A percentile compares a stretch with the other conserved stretches of the same genome.
Evolutionary conservation across 2,113 vertebrate species (phyloP).

Genomic region (Brachionichthys hirsutus): DNA sequence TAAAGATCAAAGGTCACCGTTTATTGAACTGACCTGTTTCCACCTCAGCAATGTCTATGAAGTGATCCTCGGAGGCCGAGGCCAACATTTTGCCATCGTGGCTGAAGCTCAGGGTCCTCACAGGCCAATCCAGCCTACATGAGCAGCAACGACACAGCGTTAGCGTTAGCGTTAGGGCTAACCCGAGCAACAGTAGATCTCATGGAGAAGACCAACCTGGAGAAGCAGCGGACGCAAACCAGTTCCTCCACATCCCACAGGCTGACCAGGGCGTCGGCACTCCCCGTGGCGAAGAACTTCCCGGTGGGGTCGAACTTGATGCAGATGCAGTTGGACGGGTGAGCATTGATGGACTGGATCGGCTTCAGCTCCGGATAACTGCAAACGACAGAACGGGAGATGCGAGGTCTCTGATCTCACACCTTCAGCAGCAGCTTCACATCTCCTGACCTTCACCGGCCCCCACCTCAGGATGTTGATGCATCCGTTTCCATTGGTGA

Average conservation of each 20-base stretch:
- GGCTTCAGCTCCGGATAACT: conserved; percentile 98
- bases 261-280: conserved; percentile 94
- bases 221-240: conserved; percentile 97
- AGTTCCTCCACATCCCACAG: conserved; percentile 97
- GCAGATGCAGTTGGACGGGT: conserved; percentile 98
- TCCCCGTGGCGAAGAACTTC: conserved; percentile 96
- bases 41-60: conserved; percentile 97
- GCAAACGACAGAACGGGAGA: conserved; percentile 12
- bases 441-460: too few species aligned
- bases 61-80: conserved; percentile 95
- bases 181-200: background rate
- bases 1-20: too few species aligned
- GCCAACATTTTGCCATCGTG: conserved; percentile 98
- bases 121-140: conserved; percentile 93
- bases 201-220: conserved; percentile 78
- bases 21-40: conserved; percentile 85
- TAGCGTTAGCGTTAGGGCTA: too few species aligned
- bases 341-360: conserved; percentile 98
- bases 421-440: too few species aligned
- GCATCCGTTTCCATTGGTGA: conserved; percentile 97
- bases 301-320: conserved; percentile 98
- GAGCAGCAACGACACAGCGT: background rate
- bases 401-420: background rate
- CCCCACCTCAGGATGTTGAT: conserved; percentile 95
- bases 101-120: conserved; percentile 95